Percentiles rank a stretch among this genome's conserved stretches.
Conservation (phyloP, 2,888 invertebrate species). For the Notodonta ziczac region DNA sequence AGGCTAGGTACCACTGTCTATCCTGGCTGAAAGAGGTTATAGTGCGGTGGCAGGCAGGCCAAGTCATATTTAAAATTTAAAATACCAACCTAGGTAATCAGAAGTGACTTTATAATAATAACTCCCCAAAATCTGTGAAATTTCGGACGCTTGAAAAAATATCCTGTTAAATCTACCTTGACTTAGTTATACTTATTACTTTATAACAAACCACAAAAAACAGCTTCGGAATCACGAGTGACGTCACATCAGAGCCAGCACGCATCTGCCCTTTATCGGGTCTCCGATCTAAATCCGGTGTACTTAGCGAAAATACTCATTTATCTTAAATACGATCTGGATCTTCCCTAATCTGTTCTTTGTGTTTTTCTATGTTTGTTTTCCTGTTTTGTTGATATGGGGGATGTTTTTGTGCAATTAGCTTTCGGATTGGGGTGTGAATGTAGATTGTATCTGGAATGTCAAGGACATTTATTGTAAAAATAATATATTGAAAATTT, state of each 20-base stretch:
- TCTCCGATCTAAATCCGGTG: constrained; percentile 74
- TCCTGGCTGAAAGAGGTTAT: too few species aligned
- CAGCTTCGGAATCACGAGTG: constrained; percentile 32
- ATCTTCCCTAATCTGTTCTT: constrained; percentile 80
- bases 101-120: too few species aligned
- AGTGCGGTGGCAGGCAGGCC: too few species aligned
- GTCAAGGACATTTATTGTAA: constrained; percentile 34
- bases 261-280: constrained; percentile 76
- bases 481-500: not conserved
- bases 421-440: constrained; percentile 72
- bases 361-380: constrained; percentile 72
- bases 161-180: too few species aligned
- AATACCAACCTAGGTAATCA: too few species aligned
- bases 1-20: too few species aligned
- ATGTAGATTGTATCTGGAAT: constrained; percentile 49
- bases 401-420: constrained; percentile 81
- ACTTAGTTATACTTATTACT: too few species aligned
- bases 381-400: constrained; percentile 52
- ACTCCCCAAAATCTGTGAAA: too few species aligned
- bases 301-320: constrained; percentile 80
- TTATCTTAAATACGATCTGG: constrained; percentile 82
- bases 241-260: constrained; percentile 61
- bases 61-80: too few species aligned
- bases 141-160: too few species aligned
- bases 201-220: constrained; percentile 11